Conservation (phyloP, 2,888 invertebrate genomes). For the Ypsolopha scabrella region DNA sequence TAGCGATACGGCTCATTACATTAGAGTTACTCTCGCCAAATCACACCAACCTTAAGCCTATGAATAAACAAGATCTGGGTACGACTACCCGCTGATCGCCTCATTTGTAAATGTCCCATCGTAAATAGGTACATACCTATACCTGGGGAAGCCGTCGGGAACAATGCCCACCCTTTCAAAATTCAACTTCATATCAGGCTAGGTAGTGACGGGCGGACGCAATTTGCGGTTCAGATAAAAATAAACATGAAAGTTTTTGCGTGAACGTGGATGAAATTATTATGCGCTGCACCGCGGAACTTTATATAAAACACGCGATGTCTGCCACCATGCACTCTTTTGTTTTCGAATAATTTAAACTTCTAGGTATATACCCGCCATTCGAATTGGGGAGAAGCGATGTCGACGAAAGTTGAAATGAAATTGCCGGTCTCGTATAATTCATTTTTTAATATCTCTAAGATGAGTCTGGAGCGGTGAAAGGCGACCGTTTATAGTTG, state of each 20-base stretch:
- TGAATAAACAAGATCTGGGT: conserved; percentile 42
- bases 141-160: neutral
- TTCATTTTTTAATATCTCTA: neutral
- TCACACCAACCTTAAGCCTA: conserved; percentile 30
- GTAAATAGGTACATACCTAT: neutral
- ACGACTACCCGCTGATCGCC: conserved; percentile 11
- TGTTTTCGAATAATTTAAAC: conserved; percentile 32
- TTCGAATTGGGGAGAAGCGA: conserved; percentile 11
- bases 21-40: conserved; percentile 45
- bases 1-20: conserved; percentile 55
- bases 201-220: conserved; percentile 2
- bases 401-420: conserved; percentile 17
- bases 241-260: neutral
- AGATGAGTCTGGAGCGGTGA: neutral
- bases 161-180: neutral
- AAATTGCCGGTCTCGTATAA: conserved; percentile 6
- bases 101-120: conserved; percentile 6
- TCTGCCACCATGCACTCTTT: conserved; percentile 29
- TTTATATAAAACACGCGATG: conserved; percentile 36
- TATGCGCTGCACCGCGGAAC: conserved; percentile 18
- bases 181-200: neutral
- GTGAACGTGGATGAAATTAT: conserved; percentile 8
- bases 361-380: conserved; percentile 19
- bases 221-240: conserved; percentile 1
- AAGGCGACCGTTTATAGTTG: neutral